phyloP scores from a whole-genome alignment of 2,113 vertebrate species.

The Lepus europaeus region DNA sequence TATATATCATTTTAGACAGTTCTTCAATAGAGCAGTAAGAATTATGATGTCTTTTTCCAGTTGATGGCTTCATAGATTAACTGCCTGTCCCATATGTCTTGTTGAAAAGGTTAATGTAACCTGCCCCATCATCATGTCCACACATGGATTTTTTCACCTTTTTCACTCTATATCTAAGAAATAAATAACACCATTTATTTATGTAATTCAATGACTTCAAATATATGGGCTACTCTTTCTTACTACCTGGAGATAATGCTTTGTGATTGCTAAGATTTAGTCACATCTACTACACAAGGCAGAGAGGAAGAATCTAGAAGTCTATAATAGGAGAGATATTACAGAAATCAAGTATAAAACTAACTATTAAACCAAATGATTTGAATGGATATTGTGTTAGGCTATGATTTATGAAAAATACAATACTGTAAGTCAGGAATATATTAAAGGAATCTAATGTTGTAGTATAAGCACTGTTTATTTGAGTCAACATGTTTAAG shows the following conservation, averaged over 20 bases:
- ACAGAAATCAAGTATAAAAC: slow-evolving; percentile 7
- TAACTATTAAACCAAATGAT: not conserved
- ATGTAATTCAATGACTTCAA: slow-evolving; percentile 57
- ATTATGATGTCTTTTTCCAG: slow-evolving; percentile 69
- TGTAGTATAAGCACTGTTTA: not conserved
- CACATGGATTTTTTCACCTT: slow-evolving; percentile 27
- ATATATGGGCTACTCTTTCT: slow-evolving; percentile 41
- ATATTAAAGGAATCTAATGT: not conserved
- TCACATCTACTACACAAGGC: not conserved
- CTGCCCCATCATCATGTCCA: slow-evolving; percentile 60
- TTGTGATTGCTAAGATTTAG: slow-evolving; percentile 56
- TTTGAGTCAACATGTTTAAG: slow-evolving; percentile 42
- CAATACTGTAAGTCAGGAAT: not conserved
- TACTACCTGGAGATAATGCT: slow-evolving; percentile 11
- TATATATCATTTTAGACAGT: slow-evolving; percentile 75
- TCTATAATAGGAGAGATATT: not conserved
- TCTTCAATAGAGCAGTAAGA: slow-evolving; percentile 74
- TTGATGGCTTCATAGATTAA: slow-evolving; percentile 79
- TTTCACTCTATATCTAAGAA: slow-evolving; percentile 28
- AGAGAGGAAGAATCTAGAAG: not conserved
- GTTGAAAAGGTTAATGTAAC: slow-evolving; percentile 80
- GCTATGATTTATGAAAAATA: slow-evolving; percentile 35
- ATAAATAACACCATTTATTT: slow-evolving; percentile 48
- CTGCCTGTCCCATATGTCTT: slow-evolving; percentile 77
- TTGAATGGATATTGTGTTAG: not conserved